phyloP scores from a whole-genome alignment of 2,797 vertebrate genomes.

The Salarias fasciatus region DNA sequence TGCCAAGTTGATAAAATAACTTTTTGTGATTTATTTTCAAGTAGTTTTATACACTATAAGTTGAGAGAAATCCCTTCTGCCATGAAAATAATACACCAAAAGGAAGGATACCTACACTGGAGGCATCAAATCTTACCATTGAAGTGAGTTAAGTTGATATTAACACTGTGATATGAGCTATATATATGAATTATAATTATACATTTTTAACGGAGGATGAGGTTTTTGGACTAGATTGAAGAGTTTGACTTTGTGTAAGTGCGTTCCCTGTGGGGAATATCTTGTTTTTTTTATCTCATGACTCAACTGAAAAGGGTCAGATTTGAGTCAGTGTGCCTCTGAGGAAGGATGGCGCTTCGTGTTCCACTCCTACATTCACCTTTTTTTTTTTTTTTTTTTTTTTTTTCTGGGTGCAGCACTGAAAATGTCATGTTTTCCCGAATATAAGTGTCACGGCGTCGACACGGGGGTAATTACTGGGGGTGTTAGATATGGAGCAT shows the following conservation, averaged over 20 bases:
- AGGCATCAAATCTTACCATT: no score
- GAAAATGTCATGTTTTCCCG: conserved; percentile 41
- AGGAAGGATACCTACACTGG: no score
- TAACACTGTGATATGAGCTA: no score
- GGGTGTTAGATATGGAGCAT: conserved; percentile 38
- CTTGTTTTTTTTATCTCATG: conserved; percentile 59
- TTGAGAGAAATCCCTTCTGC: no score
- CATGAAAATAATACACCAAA: no score
- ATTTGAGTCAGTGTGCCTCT: conserved; percentile 64
- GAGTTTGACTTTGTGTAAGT: conserved; percentile 44
- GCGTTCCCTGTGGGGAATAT: conserved; percentile 62
- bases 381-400: conserved; percentile 7
- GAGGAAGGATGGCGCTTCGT: conserved; percentile 44
- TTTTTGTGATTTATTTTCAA: no score
- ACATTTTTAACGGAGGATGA: not conserved
- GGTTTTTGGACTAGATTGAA: conserved; percentile 22
- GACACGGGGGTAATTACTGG: conserved; percentile 43
- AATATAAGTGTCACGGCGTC: conserved; percentile 48
- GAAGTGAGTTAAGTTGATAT: no score
- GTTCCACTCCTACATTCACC: conserved; percentile 33
- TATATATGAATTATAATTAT: no score
- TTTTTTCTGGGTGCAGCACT: conserved; percentile 25
- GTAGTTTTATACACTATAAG: no score
- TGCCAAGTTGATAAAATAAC: no score
- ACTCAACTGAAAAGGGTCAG: conserved; percentile 66